These are phyloP conservation scores for Eurystomus glaucurus DNA, from an alignment of 2,797 vertebrate genomes.

Conservation along the genomic window DNA sequence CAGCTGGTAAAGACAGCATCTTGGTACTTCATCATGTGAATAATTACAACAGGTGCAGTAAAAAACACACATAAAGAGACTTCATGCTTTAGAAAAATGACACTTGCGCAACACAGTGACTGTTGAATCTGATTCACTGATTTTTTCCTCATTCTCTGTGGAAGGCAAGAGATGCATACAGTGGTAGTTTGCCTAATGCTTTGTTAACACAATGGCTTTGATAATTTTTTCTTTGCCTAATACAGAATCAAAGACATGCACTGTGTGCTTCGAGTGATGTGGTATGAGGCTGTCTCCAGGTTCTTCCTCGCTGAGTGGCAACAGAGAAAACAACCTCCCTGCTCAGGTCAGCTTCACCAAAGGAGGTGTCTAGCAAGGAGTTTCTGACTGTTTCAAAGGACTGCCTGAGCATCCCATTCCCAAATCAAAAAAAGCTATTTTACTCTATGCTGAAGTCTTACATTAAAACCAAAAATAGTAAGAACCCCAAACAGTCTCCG, in stretches of 20 bases:
- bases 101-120: background rate
- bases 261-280: background rate
- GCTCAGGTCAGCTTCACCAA: background rate
- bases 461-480: background rate
- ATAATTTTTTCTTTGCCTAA: background rate
- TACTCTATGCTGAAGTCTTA: background rate
- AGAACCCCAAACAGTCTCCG: background rate
- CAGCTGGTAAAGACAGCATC: background rate
- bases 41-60: background rate
- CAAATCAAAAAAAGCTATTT: background rate
- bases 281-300: background rate
- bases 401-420: fast-evolving
- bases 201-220: fast-evolving
- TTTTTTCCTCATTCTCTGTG: background rate
- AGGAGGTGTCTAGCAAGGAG: background rate
- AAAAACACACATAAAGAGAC: background rate
- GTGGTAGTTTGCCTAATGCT: background rate
- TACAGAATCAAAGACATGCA: background rate
- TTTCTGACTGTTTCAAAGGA: background rate
- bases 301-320: background rate
- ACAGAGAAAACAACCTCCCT: background rate
- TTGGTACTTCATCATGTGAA: background rate
- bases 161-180: background rate
- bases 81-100: background rate
- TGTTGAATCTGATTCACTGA: background rate